These are phyloP conservation scores for Macrosiphum euphorbiae DNA, from an alignment of 2,888 invertebrate species.

Conservation along the genomic window DNA sequence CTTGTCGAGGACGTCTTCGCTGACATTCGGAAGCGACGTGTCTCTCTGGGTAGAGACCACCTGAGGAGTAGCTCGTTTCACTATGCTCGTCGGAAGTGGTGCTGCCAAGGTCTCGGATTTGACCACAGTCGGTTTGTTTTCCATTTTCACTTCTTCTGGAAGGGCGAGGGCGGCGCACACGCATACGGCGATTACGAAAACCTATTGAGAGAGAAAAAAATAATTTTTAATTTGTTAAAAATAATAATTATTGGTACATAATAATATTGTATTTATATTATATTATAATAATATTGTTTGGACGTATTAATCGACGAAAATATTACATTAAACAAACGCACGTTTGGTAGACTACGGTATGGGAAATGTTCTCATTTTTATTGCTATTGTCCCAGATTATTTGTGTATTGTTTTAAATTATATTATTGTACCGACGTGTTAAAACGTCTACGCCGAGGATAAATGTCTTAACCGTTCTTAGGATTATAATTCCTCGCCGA, in stretches of 20 bases:
- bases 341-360: neutral
- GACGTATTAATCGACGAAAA: neutral
- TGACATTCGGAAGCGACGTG: slow-evolving; percentile 11
- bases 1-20: slow-evolving; percentile 71
- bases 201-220: neutral
- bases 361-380: neutral
- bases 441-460: neutral
- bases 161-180: slow-evolving; percentile 15
- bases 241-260: neutral
- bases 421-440: neutral
- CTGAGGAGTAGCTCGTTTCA: neutral
- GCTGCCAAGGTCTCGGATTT: neutral
- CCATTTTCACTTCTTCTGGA: neutral
- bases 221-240: neutral
- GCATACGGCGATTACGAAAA: slow-evolving; percentile 9
- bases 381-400: neutral
- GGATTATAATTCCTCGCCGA: neutral
- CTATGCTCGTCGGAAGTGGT: neutral
- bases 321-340: neutral
- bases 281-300: neutral
- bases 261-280: too few relatives aligned
- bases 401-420: neutral
- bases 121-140: neutral
- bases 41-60: neutral
- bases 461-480: neutral